A percentile compares a stretch with the other conserved stretches of the same genome.
Conservation (phyloP, 2,888 invertebrate genomes). For the Bombylius discolor region DNA sequence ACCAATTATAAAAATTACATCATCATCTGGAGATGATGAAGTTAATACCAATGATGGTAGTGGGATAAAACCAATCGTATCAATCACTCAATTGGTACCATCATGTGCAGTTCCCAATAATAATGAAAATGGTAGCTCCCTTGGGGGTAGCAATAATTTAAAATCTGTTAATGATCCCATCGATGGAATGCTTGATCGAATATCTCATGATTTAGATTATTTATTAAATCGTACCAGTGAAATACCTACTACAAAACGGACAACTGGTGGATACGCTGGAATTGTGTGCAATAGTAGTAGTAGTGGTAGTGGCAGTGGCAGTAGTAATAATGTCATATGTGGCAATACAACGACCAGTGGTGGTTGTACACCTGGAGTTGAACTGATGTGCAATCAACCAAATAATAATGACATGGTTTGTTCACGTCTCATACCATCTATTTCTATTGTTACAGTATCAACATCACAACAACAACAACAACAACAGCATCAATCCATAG, state of each 20-base stretch:
- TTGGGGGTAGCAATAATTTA: conserved; percentile 2
- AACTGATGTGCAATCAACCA: not conserved
- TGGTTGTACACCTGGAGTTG: not conserved
- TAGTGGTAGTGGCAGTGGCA: not conserved
- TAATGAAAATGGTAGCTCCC: not conserved
- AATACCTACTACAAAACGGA: conserved; percentile 1
- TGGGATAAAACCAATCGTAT: conserved; percentile 16
- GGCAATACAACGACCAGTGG: not conserved
- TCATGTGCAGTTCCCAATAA: conserved; percentile 5
- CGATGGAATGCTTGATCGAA: conserved; percentile 62
- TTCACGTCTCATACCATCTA: not conserved
- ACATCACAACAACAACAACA: not conserved
- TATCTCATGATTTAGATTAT: conserved; percentile 71
- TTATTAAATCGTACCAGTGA: conserved; percentile 49
- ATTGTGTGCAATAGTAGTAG: not conserved
- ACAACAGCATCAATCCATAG: not conserved
- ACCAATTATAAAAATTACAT: conserved; percentile 21
- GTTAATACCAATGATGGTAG: conserved; percentile 11
- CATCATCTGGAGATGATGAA: conserved; percentile 12
- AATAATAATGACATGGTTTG: not conserved
- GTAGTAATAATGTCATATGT: not conserved
- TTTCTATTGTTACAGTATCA: not conserved
- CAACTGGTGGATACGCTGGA: not conserved
- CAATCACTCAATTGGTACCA: conserved; percentile 4
- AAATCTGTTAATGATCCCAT: conserved; percentile 22